Percentiles rank a stretch among this genome's conserved stretches.
Evolutionary conservation across 1,140 invertebrate species (phyloP).

Genomic region (Stegodyphus dumicola): DNA sequence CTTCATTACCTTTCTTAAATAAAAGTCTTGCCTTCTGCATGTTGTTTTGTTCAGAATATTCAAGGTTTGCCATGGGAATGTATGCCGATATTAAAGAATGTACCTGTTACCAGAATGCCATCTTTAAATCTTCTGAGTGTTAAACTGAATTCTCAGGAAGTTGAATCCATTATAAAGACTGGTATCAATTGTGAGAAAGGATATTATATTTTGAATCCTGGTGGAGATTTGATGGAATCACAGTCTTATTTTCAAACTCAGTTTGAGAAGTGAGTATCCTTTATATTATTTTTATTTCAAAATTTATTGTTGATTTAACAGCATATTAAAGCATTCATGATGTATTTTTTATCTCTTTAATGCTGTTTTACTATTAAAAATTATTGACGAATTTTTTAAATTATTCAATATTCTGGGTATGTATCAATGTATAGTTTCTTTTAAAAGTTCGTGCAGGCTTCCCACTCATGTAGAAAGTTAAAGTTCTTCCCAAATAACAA

Average conservation of each 20-base stretch:
- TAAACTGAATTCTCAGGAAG: slow-evolving; percentile 69
- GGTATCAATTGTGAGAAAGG: slow-evolving; percentile 69
- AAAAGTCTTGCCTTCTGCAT: background rate
- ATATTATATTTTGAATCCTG: slow-evolving; percentile 77
- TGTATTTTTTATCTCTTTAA: too few species aligned
- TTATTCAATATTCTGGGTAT: too few species aligned
- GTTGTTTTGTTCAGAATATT: slow-evolving; percentile 72
- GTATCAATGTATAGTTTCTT: too few species aligned
- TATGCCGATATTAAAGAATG: slow-evolving; percentile 73
- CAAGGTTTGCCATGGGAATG: slow-evolving; percentile 83
- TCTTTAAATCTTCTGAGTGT: slow-evolving; percentile 78
- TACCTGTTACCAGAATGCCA: slow-evolving; percentile 79
- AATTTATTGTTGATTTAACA: too few species aligned
- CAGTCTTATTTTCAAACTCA: slow-evolving; percentile 74
- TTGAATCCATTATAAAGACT: background rate
- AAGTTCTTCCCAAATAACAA: too few species aligned
- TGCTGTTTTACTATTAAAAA: too few species aligned
- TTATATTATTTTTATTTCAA: too few species aligned
- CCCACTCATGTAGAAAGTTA: too few species aligned
- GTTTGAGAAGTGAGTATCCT: slow-evolving; percentile 63
- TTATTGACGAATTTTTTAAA: too few species aligned
- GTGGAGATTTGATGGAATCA: slow-evolving; percentile 76
- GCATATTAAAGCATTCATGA: too few species aligned
- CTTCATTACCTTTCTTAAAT: too few species aligned
- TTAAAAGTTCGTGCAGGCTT: too few species aligned